Conservation (phyloP, 2,888 invertebrate species). For the Maniola hyperantus region DNA sequence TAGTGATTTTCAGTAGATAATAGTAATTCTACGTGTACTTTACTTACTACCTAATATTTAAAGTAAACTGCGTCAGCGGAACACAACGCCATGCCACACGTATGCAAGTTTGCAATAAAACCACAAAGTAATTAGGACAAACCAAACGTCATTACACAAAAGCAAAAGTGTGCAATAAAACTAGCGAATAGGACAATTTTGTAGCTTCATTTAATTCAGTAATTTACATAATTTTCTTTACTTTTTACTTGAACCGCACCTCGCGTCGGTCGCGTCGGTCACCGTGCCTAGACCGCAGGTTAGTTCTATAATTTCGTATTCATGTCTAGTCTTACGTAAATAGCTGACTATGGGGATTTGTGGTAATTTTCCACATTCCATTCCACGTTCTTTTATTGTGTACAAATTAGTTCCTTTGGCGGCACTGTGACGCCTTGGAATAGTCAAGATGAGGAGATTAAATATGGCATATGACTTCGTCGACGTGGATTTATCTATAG, state of each 20-base stretch:
- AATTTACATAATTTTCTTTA: background rate
- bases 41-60: no score
- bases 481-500: no score
- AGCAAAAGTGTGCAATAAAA: conserved; percentile 8
- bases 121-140: background rate
- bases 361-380: conserved; percentile 18
- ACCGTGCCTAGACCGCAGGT: conserved; percentile 9
- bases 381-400: conserved; percentile 11
- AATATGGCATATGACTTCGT: background rate
- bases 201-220: conserved; percentile 15
- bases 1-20: no score
- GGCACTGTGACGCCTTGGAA: background rate
- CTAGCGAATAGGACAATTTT: conserved; percentile 11
- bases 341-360: conserved; percentile 8
- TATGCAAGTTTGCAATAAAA: background rate
- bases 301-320: conserved; percentile 13
- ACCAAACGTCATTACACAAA: conserved; percentile 5
- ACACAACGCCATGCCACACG: background rate
- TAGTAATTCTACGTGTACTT: no score
- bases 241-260: conserved; percentile 10
- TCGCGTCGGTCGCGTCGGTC: conserved; percentile 2
- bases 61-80: no score
- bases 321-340: conserved; percentile 14
- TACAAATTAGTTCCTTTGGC: conserved; percentile 6
- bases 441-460: background rate